Base-by-base conservation (phyloP, 2,888 invertebrate species). In the Colletes collaris region DNA sequence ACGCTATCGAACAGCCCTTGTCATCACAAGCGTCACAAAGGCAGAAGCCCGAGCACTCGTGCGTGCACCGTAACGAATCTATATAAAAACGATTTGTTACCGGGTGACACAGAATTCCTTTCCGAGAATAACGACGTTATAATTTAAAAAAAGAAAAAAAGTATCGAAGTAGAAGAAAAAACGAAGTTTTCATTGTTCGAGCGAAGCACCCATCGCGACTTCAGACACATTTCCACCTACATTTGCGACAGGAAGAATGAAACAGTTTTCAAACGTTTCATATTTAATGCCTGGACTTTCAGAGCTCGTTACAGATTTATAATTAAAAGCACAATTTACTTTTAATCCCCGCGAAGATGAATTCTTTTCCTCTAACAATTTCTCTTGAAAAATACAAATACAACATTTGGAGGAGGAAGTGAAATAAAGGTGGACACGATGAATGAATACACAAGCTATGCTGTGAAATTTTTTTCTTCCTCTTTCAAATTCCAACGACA, bases 31-130 rank as follows among this genome's bases (percentile, higher is more conserved):
- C 64, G 75, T 19, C 55, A 66, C 72, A 68, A 79, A 70, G 72
- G 67, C 73, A 52, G 55, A 65, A 65, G 60, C 46, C 19, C 19
- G 27, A 6, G 10, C 35, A 27, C 35, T 65, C 53, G 70, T 62
- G 53, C 58, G 56, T n/a, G 50, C 70, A 50, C 71, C 40, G 50
- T 64, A 75, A 82, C 79, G 74, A 82, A 72, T 68, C 65, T 65
- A 65, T 67, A 64, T 73, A 73, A 84, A 84, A 84, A 79, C 73
- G 64, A 67, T 74, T 68, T 76, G 66, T 72, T 76, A 82, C 62
- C 50, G 44, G 37, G 4, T 55, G 65, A 58, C 65, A 11, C n/a
- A 10, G 69, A 55, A 56, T 63, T 64, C 63, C 53, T 69, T 35
- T 66, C 49, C 35, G 63, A 6, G 50, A 63, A 74, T 58, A 76